These are phyloP conservation scores for Pollenia labialis DNA, from an alignment of 2,888 invertebrate species.

Conservation along the genomic window DNA sequence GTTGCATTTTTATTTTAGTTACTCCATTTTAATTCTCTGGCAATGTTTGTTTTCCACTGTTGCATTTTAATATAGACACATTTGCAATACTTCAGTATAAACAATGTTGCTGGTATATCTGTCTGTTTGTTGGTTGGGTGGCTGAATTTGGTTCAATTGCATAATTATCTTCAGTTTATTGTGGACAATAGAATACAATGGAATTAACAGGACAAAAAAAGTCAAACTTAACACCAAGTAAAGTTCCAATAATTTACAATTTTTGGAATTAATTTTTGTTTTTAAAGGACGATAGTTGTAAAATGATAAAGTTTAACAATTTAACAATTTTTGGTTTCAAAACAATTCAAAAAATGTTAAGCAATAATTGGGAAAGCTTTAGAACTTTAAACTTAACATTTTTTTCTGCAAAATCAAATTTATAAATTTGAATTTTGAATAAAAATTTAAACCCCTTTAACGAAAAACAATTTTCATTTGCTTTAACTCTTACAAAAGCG, in stretches of 20 bases:
- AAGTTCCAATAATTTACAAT: constrained; percentile 8
- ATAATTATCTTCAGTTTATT: constrained; percentile 46
- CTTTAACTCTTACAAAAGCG: background rate
- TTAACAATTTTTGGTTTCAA: too few species aligned
- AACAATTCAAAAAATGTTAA: too few species aligned
- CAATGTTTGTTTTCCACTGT: constrained; percentile 28
- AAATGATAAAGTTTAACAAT: background rate
- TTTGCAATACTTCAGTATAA: constrained; percentile 64
- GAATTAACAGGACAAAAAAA: background rate
- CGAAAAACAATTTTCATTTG: constrained; percentile 35
- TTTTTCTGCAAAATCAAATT: too few species aligned
- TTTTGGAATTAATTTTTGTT: background rate
- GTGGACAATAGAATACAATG: constrained; percentile 18
- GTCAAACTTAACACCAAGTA: background rate
- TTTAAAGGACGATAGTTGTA: background rate
- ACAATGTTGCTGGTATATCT: constrained; percentile 7
- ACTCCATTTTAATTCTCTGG: background rate
- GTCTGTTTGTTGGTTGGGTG: background rate
- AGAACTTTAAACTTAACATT: too few species aligned
- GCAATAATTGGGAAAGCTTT: too few species aligned
- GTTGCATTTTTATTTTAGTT: constrained; percentile 29
- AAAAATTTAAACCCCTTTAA: background rate
- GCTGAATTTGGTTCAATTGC: constrained; percentile 56
- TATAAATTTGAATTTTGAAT: background rate
- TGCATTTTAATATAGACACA: constrained; percentile 63